Conservation (phyloP, 2,113 vertebrate species). For the Neodontobutis hainanensis region DNA sequence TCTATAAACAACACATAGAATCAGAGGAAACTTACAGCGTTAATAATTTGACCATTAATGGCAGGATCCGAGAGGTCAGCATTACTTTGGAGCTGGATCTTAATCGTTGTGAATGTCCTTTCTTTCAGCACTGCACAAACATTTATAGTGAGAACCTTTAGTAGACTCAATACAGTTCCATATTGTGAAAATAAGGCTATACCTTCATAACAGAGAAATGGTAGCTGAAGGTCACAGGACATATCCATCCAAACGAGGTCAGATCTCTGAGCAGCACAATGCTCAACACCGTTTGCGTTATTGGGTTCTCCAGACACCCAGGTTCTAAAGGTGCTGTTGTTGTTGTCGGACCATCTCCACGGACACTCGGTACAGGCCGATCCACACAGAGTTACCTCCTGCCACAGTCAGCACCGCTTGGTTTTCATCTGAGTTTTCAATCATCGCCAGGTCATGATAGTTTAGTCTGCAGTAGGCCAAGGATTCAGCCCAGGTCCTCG, state of each 20-base stretch:
- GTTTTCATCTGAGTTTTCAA: not conserved
- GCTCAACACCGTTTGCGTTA: not conserved
- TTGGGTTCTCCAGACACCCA: not conserved
- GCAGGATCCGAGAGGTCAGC: not conserved
- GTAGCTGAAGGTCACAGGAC: not conserved
- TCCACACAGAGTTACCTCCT: not conserved
- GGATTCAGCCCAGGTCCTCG: too few species aligned
- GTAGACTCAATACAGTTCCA: too few species aligned
- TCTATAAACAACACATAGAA: too few species aligned
- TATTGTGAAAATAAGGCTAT: not conserved
- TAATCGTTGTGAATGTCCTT: not conserved
- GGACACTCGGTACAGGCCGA: not conserved
- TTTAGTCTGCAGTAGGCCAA: not conserved
- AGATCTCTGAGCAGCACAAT: not conserved
- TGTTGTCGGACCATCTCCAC: not conserved
- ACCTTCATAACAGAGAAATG: not conserved
- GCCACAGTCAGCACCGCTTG: not conserved
- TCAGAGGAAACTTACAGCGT: too few species aligned
- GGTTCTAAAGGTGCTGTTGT: not conserved
- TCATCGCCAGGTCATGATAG: conserved; percentile 4
- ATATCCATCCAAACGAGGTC: not conserved
- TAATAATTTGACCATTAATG: too few species aligned
- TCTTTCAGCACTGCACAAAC: not conserved
- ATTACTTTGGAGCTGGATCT: not conserved
- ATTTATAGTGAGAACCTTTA: too few species aligned